Evolutionary conservation across 2,888 invertebrate species (phyloP), one percentile per base, ranked within the genome.

Genomic region (Dicyrtomina minuta): DNA sequence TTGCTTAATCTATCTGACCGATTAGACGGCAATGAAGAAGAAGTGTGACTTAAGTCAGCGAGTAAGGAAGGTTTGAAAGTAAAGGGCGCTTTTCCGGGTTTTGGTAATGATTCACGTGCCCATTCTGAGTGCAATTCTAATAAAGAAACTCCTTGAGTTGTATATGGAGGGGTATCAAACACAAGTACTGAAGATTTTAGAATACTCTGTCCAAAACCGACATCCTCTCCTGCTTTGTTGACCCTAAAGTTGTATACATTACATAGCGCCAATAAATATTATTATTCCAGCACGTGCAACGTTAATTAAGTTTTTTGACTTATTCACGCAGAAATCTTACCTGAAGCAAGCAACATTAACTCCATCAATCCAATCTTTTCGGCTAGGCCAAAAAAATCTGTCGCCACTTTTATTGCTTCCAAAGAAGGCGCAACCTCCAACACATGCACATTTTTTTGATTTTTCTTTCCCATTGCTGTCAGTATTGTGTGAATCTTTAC

Each of bases 341-440:
- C 70, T 55, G 79, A 90, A 90, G 75, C 89, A 88, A 2, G 93
- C 92, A 68, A 93, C 87, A 79, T 93, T 93, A 44, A 90, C 86
- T 2, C 92, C 92, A 78, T 93, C 93, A 68, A 88, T 87, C 49
- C 91, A 83, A 83, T 93, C 93, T 70, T 89, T 88, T 27, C 88
- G 85, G 73, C 87, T 90, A 0, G 94, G 93, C 80, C 92, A 91
- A 76, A 97, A 92, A 83, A 96, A 96, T 75, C 88, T 88, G 13
- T 88, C 84, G 0, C 96, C 97, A 81, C 96, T 95, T 79, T 88
- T 87, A 82, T 96, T 96, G 66, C 87, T 89, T 1, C 96, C 98
- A 81, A 98, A 98, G 84, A 99, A 99, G 13, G 86, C 86, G 80
- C 96, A 96, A 0, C 96, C 96, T 2, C 98, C 98, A 39, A 91